Evolutionary conservation across 1,140 invertebrate species (phyloP).

Genomic region (Choristoneura fumiferana): DNA sequence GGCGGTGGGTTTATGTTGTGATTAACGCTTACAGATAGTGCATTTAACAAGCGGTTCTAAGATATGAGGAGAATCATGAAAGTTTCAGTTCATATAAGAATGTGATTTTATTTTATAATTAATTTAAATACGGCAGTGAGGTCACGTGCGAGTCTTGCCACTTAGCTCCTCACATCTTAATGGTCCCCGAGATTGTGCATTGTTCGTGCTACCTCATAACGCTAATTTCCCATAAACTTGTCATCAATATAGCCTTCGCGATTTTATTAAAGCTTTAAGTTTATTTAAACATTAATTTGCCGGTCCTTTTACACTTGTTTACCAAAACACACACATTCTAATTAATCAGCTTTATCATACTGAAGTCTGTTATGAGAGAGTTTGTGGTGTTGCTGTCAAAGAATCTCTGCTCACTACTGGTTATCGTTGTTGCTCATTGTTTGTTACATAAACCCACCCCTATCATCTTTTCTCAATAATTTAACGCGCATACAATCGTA

Average conservation of each 20-base stretch:
- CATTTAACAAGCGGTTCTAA: slow-evolving; percentile 41
- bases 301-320: slow-evolving; percentile 2
- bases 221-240: slow-evolving; percentile 22
- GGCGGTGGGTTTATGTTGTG: slow-evolving; percentile 74
- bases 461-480: slow-evolving; percentile 39
- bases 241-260: slow-evolving; percentile 21
- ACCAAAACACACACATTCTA: too few species aligned
- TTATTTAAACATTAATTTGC: too few species aligned
- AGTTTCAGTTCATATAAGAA: not conserved
- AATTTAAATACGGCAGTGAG: not conserved
- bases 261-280: slow-evolving; percentile 9
- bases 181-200: slow-evolving; percentile 33
- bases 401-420: slow-evolving; percentile 62
- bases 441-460: slow-evolving; percentile 66
- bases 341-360: too few species aligned
- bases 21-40: slow-evolving; percentile 48
- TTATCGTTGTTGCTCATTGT: slow-evolving; percentile 26
- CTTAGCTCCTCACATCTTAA: slow-evolving; percentile 37
- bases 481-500: slow-evolving; percentile 32
- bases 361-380: not conserved
- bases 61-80: slow-evolving; percentile 32
- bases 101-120: too few species aligned
- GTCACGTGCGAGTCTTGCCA: not conserved
- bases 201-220: slow-evolving; percentile 30
- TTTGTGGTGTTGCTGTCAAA: slow-evolving; percentile 15